Percentiles rank a stretch among this genome's conserved stretches.
These are phyloP conservation scores for Campylomormyrus numenius DNA, from an alignment of 2,113 vertebrate species.

Conservation along the genomic window DNA sequence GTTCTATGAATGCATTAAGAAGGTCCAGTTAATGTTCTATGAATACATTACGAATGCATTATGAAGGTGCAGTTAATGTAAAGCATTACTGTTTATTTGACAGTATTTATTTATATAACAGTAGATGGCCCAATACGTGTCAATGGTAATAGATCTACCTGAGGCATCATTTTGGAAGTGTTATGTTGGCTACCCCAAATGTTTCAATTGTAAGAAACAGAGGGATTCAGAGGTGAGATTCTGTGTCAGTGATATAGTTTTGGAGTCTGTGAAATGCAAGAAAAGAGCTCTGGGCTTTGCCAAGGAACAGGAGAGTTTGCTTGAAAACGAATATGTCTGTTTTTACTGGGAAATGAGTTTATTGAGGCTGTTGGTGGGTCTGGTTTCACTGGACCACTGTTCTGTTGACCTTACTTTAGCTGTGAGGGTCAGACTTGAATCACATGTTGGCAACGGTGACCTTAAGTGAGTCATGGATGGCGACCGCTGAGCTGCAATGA, in stretches of 20 bases:
- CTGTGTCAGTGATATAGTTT: not conserved
- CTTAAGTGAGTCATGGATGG: conserved; percentile 8
- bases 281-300: not conserved
- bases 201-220: not conserved
- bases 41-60: not conserved
- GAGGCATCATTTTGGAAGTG: not conserved
- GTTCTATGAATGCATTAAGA: not conserved
- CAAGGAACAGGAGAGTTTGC: not conserved
- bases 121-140: not conserved
- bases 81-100: not conserved
- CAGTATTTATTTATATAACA: too few relatives aligned
- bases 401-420: not conserved
- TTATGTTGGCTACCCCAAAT: not conserved
- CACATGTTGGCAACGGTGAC: not conserved
- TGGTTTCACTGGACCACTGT: not conserved
- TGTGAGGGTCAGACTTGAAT: not conserved
- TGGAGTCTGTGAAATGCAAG: not conserved
- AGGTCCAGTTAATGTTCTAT: not conserved
- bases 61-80: not conserved
- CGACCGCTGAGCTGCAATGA: not conserved
- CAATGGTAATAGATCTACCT: not conserved
- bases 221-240: not conserved
- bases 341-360: not conserved
- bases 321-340: not conserved
- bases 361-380: not conserved